These are phyloP conservation scores for Lophochroa leadbeateri DNA, from an alignment of 2,113 vertebrate genomes.

Conservation along the genomic window DNA sequence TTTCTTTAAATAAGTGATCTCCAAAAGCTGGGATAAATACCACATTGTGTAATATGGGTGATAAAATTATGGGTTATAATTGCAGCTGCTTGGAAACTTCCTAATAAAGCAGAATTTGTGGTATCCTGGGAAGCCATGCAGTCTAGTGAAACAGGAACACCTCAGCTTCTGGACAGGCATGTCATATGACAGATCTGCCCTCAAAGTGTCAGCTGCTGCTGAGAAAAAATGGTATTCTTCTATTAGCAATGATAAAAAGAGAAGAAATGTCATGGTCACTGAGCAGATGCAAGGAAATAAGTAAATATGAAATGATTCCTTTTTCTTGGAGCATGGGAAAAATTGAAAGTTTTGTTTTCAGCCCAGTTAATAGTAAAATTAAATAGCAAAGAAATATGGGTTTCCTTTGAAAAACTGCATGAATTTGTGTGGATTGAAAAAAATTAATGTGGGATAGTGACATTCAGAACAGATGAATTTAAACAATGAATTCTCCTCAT, in stretches of 20 bases:
- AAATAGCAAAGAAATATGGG: not conserved
- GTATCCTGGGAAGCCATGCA: not conserved
- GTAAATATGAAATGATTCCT: not conserved
- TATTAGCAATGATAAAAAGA: not conserved
- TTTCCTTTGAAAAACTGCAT: not conserved
- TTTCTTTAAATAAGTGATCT: not conserved
- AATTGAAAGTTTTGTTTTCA: not conserved
- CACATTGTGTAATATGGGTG: not conserved
- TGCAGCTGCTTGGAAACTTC: not conserved
- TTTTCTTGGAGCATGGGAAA: not conserved
- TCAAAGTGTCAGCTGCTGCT: not conserved
- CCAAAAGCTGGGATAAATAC: not conserved
- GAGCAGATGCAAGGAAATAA: not conserved
- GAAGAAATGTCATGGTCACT: not conserved
- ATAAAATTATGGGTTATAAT: not conserved
- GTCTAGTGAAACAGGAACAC: not conserved
- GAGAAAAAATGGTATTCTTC: not conserved
- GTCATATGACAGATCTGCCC: not conserved
- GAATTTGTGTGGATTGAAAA: not conserved
- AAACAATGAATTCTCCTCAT: not conserved
- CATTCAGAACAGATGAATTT: not conserved
- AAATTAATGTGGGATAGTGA: not conserved
- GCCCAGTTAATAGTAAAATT: not conserved
- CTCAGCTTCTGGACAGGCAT: not conserved
- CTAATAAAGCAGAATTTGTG: not conserved